Evolutionary conservation across 2,888 invertebrate genomes (phyloP).

Genomic region (Pycnomerus fuliginosus): DNA sequence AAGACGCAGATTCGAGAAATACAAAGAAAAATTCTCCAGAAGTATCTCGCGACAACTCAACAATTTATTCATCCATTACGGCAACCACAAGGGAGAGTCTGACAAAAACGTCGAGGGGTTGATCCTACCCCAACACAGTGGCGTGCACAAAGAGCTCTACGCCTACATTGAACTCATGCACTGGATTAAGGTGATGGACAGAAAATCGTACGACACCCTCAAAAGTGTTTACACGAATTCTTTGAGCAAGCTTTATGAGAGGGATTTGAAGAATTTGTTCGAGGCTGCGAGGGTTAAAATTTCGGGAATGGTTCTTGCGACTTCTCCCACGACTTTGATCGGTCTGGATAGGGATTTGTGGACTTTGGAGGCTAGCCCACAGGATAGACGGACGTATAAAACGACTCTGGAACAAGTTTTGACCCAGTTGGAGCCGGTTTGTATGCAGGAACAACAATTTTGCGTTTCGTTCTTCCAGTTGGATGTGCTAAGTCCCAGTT

Average conservation of each 20-base stretch:
- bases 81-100: slow-evolving; percentile 68
- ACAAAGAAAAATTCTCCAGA: slow-evolving; percentile 76
- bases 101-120: slow-evolving; percentile 58
- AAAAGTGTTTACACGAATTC: slow-evolving; percentile 80
- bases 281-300: slow-evolving; percentile 67
- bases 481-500: slow-evolving; percentile 57
- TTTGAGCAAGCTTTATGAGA: slow-evolving; percentile 84
- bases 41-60: slow-evolving; percentile 88
- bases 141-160: slow-evolving; percentile 81
- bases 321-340: slow-evolving; percentile 52
- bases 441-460: slow-evolving; percentile 93
- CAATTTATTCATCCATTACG: slow-evolving; percentile 93
- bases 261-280: slow-evolving; percentile 77
- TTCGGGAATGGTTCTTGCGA: slow-evolving; percentile 39
- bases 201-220: slow-evolving; percentile 77
- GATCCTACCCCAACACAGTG: slow-evolving; percentile 72
- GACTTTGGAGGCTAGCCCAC: slow-evolving; percentile 62
- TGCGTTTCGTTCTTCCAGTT: slow-evolving; percentile 86
- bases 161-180: slow-evolving; percentile 90
- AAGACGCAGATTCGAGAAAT: slow-evolving; percentile 72
- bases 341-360: slow-evolving; percentile 66
- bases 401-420: slow-evolving; percentile 81
- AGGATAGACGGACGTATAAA: slow-evolving; percentile 62
- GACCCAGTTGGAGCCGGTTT: slow-evolving; percentile 85
- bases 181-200: slow-evolving; percentile 85